Conservation (phyloP, 2,113 vertebrate species). For the Ploceus nigricollis region DNA sequence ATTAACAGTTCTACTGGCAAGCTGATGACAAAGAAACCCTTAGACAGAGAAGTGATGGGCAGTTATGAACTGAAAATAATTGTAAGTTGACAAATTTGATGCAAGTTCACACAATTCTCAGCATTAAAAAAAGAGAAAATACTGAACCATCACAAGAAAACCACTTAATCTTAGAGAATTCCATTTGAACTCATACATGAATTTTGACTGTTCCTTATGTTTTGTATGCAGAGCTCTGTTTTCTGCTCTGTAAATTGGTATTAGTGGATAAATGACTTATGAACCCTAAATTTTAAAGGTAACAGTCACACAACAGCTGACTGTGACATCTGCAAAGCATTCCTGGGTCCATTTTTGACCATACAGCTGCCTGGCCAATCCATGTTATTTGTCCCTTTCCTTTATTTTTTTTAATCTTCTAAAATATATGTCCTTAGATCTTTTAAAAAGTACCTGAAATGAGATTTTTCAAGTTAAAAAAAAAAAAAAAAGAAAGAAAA, state of each 20-base stretch:
- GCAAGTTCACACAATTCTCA: not conserved
- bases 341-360: not conserved
- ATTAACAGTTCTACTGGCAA: slow-evolving; percentile 47
- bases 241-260: not conserved
- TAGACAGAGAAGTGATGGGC: slow-evolving; percentile 53
- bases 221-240: not conserved
- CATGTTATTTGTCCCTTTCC: not conserved
- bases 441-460: not conserved
- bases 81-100: slow-evolving; percentile 31
- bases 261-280: not conserved
- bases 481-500: not conserved
- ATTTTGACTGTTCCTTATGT: not conserved
- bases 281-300: not conserved
- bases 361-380: not conserved
- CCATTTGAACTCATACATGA: not conserved
- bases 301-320: not conserved
- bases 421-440: not conserved
- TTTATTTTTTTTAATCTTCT: not conserved
- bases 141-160: not conserved
- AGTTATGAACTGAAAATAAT: slow-evolving; percentile 47
- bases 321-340: not conserved
- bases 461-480: not conserved
- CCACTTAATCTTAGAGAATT: not conserved
- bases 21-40: not conserved
- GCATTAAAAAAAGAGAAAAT: not conserved